Conservation (phyloP, 2,113 vertebrate species). For the Corydoras maculifer region DNA sequence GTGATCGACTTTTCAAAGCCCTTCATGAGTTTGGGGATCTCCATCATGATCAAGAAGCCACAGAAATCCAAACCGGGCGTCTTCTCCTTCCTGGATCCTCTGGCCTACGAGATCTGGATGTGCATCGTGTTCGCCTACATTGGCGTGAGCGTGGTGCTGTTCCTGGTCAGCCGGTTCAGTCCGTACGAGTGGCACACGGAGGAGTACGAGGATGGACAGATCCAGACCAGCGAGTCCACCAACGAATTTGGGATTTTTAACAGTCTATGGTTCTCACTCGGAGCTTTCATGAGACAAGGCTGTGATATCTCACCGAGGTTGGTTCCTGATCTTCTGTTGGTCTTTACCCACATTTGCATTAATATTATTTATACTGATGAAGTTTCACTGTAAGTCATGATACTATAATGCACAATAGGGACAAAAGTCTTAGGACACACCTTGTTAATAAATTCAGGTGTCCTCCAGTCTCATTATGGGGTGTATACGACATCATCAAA, state of each 20-base stretch:
- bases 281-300: constrained; percentile 93
- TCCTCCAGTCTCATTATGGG: too few relatives aligned
- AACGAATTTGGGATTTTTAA: constrained; percentile 99
- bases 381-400: too few relatives aligned
- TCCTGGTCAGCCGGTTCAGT: constrained; percentile 98
- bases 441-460: too few relatives aligned
- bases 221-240: constrained; percentile 96
- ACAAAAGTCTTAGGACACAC: too few relatives aligned
- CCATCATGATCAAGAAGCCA: constrained; percentile 99
- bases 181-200: constrained; percentile 99
- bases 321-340: not conserved
- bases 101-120: constrained; percentile 99
- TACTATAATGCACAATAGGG: too few relatives aligned
- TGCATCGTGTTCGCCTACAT: constrained; percentile 99
- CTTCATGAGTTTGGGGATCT: constrained; percentile 98
- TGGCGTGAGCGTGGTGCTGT: constrained; percentile 98
- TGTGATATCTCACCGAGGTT: constrained; percentile 93
- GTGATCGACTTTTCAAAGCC: constrained; percentile 99
- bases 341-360: too few relatives aligned
- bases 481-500: too few relatives aligned
- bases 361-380: too few relatives aligned
- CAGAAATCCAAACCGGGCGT: constrained; percentile 99
- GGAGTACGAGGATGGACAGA: constrained; percentile 97
- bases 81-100: constrained; percentile 97
- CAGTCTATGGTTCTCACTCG: constrained; percentile 97